Evolutionary conservation across 64 coral and sea anemone species (phyloP).

Genomic region (Dendronephthya gigantea): DNA sequence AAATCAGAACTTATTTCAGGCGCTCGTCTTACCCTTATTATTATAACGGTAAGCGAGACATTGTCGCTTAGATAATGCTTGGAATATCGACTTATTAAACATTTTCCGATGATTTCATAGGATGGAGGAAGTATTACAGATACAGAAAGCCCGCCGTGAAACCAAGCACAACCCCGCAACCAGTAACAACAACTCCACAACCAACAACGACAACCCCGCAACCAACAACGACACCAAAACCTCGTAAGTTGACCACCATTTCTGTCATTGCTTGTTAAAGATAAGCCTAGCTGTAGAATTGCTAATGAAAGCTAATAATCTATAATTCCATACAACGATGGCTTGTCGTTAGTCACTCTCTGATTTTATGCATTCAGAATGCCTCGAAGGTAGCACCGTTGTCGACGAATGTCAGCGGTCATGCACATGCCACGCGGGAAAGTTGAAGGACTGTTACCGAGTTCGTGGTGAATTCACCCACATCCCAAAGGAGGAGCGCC

Average conservation of each 20-base stretch:
- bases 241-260: background rate
- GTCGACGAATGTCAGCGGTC: background rate
- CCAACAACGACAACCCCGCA: background rate
- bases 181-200: background rate
- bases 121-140: background rate
- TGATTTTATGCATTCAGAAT: background rate
- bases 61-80: too few relatives aligned
- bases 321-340: background rate
- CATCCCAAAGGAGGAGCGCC: background rate
- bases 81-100: too few relatives aligned
- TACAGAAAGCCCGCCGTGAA: background rate
- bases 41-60: background rate
- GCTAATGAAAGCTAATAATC: background rate
- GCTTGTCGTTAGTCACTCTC: background rate
- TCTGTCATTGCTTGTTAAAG: too few relatives aligned
- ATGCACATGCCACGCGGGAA: background rate
- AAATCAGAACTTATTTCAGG: background rate
- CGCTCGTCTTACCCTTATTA: background rate
- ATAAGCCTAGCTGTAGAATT: too few relatives aligned
- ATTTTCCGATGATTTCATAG: background rate
- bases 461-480: background rate
- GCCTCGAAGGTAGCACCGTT: background rate
- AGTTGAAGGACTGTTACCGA: background rate
- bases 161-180: too few relatives aligned
- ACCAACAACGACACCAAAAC: background rate